Percentiles rank a stretch among this genome's conserved stretches.
phyloP scores from a whole-genome alignment of 2,113 vertebrate genomes.

The Ptilorrhoa leucosticta region DNA sequence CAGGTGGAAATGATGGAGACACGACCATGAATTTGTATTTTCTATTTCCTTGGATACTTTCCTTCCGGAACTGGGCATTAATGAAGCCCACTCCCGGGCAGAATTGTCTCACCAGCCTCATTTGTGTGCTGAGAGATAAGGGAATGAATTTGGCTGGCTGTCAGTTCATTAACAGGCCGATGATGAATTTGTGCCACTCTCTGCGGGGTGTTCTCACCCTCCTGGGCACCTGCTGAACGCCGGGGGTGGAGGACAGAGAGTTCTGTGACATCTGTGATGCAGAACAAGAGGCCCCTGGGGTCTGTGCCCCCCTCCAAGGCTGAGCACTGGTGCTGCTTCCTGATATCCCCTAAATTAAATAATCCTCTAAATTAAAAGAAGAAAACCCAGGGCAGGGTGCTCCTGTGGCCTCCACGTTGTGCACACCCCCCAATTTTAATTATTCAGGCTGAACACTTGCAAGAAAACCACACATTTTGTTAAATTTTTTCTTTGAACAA shows the following conservation, averaged over 20 bases:
- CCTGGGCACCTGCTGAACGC: not conserved
- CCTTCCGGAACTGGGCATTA: not conserved
- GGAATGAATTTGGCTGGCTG: not conserved
- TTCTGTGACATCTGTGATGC: not conserved
- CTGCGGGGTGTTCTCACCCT: not conserved
- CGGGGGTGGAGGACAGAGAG: not conserved
- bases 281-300: rapidly evolving
- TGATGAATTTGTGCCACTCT: slow-evolving; percentile 6
- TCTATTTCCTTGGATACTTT: not conserved
- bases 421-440: not conserved
- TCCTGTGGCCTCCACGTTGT: not conserved
- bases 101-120: not conserved
- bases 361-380: not conserved
- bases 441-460: not conserved
- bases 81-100: not conserved
- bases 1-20: not conserved
- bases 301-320: not conserved
- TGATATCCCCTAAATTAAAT: not conserved
- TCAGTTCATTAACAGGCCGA: slow-evolving; percentile 21
- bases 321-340: not conserved
- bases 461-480: not conserved
- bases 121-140: not conserved
- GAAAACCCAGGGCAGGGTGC: not conserved
- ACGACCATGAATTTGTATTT: not conserved
- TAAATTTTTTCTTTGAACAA: not conserved